These are phyloP conservation scores for Trachymyrmex cornetzi DNA, from an alignment of 1,140 invertebrate genomes.

Conservation along the genomic window DNA sequence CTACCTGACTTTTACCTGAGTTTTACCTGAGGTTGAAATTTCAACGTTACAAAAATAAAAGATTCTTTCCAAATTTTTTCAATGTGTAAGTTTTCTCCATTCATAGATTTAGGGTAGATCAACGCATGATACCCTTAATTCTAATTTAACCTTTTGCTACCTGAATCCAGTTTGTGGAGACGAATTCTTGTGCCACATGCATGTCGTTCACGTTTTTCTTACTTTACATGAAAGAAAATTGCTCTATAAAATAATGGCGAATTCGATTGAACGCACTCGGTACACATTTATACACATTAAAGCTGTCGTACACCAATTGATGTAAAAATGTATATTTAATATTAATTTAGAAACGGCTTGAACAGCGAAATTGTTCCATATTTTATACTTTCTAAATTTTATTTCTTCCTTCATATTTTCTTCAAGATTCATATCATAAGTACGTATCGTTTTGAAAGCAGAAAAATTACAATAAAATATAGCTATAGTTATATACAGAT, in stretches of 20 bases:
- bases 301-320: too few species aligned
- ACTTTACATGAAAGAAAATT: neutral
- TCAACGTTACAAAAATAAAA: neutral
- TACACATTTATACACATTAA: too few species aligned
- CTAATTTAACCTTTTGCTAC: neutral
- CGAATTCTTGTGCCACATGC: neutral
- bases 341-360: neutral
- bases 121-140: neutral
- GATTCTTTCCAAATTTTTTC: neutral
- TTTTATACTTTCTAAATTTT: neutral
- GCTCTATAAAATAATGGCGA: neutral
- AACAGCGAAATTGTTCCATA: neutral
- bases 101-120: too few species aligned
- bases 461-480: neutral
- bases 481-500: neutral
- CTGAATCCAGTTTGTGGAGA: neutral
- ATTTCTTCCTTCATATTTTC: neutral
- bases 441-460: neutral
- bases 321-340: too few species aligned
- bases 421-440: neutral
- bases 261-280: too few species aligned
- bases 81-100: too few species aligned
- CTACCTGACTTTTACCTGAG: neutral
- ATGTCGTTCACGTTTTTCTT: neutral
- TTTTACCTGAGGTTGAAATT: neutral